Evolutionary conservation across 2,888 invertebrate species (phyloP).

Genomic region (Antheraea assamensis): DNA sequence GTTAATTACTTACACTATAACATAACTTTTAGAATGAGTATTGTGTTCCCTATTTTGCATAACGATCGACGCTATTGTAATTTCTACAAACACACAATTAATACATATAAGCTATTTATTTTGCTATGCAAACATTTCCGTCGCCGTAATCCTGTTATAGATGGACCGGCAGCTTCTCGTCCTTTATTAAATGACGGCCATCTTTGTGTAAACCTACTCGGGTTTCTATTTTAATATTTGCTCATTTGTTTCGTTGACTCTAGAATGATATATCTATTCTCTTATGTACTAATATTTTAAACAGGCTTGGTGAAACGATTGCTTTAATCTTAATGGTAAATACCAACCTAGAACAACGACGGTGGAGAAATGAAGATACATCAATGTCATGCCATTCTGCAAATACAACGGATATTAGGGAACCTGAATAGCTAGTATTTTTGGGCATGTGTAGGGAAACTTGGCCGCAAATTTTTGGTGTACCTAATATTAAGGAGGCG

Average conservation of each 20-base stretch:
- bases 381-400: not conserved
- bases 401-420: not conserved
- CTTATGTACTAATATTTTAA: not conserved
- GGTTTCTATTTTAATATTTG: conserved; percentile 21
- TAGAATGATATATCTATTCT: not conserved
- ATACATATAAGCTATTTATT: conserved; percentile 47
- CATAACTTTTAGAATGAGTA: not conserved
- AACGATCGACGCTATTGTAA: not conserved
- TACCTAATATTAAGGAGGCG: no score
- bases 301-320: not conserved
- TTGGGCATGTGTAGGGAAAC: no score
- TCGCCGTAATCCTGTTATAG: conserved; percentile 51
- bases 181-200: conserved; percentile 30
- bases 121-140: conserved; percentile 40
- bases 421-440: not conserved
- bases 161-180: conserved; percentile 37
- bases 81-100: conserved; percentile 29
- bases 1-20: not conserved
- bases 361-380: not conserved
- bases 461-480: not conserved
- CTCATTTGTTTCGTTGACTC: conserved; percentile 14
- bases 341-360: not conserved
- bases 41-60: not conserved
- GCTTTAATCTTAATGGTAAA: not conserved
- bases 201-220: conserved; percentile 21